A percentile compares a stretch with the other conserved stretches of the same genome.
Conservation (phyloP, 1,140 invertebrate species). For the Camponotus vicinus region DNA sequence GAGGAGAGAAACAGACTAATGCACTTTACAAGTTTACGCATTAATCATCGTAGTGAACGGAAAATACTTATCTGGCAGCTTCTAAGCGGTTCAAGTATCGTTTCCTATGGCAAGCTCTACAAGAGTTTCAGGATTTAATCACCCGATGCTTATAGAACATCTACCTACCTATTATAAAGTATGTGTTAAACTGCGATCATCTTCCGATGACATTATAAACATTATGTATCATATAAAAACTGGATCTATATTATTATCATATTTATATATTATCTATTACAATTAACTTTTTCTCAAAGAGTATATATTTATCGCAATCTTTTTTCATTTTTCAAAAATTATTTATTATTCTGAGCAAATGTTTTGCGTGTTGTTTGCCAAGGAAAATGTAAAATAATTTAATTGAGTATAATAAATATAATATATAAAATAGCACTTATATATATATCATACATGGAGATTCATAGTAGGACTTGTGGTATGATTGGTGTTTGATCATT, state of each 20-base stretch:
- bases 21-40: not conserved
- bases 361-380: not conserved
- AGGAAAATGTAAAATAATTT: not conserved
- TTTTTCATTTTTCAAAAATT: not conserved
- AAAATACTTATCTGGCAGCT: constrained; percentile 11
- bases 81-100: constrained; percentile 13
- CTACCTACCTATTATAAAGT: constrained; percentile 14
- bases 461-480: not conserved
- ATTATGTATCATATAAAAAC: not conserved
- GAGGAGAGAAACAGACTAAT: not conserved
- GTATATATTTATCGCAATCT: not conserved
- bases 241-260: not conserved
- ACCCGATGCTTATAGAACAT: not conserved
- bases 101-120: constrained; percentile 10
- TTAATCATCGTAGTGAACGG: not conserved
- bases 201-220: not conserved
- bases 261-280: not conserved
- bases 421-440: too few relatives aligned
- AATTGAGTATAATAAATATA: not conserved
- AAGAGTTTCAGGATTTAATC: constrained; percentile 25
- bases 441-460: not conserved
- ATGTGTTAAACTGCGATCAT: constrained; percentile 1
- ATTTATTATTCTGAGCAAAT: not conserved
- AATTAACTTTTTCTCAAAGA: not conserved
- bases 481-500: constrained; percentile 12